Percentiles rank a stretch among this genome's conserved stretches.
Evolutionary conservation across 2,797 vertebrate species (phyloP).

Genomic region (Sphaeramia orbicularis): DNA sequence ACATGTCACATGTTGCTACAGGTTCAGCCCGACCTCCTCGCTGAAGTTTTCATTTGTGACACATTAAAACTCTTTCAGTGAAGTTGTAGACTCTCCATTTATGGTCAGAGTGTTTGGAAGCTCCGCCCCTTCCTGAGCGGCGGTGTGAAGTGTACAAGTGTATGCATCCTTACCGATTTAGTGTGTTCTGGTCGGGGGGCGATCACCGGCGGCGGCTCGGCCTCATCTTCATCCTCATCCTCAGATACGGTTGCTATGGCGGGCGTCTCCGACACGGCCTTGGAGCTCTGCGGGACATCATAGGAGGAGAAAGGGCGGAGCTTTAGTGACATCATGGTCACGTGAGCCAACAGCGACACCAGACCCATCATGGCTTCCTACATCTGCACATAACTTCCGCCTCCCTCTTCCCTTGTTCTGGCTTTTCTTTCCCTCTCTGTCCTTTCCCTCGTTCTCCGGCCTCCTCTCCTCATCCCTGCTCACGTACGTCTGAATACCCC

Average conservation of each 20-base stretch:
- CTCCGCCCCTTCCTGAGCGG: too few relatives aligned
- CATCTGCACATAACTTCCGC: not conserved
- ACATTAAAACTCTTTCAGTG: too few relatives aligned
- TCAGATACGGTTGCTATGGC: slow-evolving; percentile 92
- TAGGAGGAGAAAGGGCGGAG: slow-evolving; percentile 49
- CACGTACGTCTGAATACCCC: slow-evolving; percentile 19
- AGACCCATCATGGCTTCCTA: slow-evolving; percentile 60
- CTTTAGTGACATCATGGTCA: slow-evolving; percentile 59
- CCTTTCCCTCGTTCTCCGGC: slow-evolving; percentile 1
- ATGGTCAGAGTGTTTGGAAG: too few relatives aligned
- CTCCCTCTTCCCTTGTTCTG: not conserved
- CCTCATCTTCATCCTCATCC: slow-evolving; percentile 90
- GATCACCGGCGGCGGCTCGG: slow-evolving; percentile 91
- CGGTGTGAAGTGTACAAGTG: slow-evolving; percentile 13
- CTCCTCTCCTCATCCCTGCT: slow-evolving; percentile 30
- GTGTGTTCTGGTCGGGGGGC: slow-evolving; percentile 96
- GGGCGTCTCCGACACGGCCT: slow-evolving; percentile 91
- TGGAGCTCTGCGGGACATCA: slow-evolving; percentile 86
- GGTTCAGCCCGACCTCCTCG: too few relatives aligned
- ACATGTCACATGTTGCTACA: too few relatives aligned
- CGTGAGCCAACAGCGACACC: slow-evolving; percentile 49
- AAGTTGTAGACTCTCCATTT: too few relatives aligned
- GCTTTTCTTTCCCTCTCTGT: not conserved
- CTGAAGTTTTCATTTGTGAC: too few relatives aligned
- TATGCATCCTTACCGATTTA: slow-evolving; percentile 90